Conservation (phyloP, 2,113 vertebrate genomes). For the Noturus placidus region DNA sequence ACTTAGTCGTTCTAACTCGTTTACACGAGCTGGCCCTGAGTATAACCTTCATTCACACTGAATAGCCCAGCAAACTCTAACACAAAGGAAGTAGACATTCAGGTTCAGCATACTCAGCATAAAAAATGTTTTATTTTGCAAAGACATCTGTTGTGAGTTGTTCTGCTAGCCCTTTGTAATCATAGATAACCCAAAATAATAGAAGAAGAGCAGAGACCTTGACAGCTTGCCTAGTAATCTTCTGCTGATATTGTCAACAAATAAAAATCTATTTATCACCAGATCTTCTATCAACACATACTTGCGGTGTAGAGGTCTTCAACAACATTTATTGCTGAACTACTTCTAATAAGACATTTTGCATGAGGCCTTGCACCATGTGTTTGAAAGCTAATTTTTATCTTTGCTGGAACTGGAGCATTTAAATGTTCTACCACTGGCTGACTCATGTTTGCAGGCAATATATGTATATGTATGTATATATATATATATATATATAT, state of each 20-base stretch:
- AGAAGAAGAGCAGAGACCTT: not conserved
- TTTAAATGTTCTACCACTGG: no score
- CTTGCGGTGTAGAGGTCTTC: not conserved
- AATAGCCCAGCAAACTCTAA: not conserved
- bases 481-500: not conserved
- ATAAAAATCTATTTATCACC: not conserved
- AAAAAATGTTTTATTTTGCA: not conserved
- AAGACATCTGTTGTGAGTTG: not conserved
- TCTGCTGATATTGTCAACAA: not conserved
- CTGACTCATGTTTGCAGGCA: not conserved
- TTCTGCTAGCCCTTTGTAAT: not conserved
- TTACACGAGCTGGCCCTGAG: not conserved
- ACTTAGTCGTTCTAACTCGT: not conserved
- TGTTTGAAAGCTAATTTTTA: not conserved
- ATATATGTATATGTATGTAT: no score
- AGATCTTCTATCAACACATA: not conserved
- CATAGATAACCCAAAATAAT: not conserved
- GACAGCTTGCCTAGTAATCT: not conserved
- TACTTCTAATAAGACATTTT: not conserved
- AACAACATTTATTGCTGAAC: not conserved
- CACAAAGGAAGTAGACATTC: not conserved
- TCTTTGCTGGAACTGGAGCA: not conserved
- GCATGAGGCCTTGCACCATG: no score
- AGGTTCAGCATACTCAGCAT: not conserved
- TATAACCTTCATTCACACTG: not conserved